phyloP scores from a whole-genome alignment of 1,140 invertebrate species.

The Ganaspis sp. region DNA sequence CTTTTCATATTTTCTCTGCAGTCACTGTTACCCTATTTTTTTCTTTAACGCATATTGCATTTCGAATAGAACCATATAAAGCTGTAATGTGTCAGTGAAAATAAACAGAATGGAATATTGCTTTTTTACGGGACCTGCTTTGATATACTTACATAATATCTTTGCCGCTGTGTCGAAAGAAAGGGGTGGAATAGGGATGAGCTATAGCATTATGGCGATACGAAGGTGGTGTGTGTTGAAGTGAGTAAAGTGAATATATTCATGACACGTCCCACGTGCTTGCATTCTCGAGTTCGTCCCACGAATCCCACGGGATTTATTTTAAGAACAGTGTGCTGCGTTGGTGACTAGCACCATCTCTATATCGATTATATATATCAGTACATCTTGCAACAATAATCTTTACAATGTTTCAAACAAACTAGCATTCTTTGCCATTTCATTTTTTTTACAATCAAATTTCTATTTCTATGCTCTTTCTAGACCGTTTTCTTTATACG shows the following conservation, averaged over 20 bases:
- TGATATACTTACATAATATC: not conserved
- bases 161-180: not conserved
- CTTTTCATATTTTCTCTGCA: too few relatives aligned
- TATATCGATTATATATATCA: constrained; percentile 45
- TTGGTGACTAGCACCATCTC: constrained; percentile 41
- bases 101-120: too few relatives aligned
- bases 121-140: too few relatives aligned
- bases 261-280: constrained; percentile 66
- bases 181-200: not conserved
- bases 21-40: too few relatives aligned
- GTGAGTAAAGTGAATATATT: constrained; percentile 55
- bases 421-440: constrained; percentile 3
- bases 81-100: too few relatives aligned
- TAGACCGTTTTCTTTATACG: too few relatives aligned
- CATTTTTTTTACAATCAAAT: too few relatives aligned
- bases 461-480: too few relatives aligned
- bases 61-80: too few relatives aligned
- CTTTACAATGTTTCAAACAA: constrained; percentile 24
- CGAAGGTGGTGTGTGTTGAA: constrained; percentile 4
- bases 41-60: too few relatives aligned
- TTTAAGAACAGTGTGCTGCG: constrained; percentile 69
- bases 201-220: constrained; percentile 3
- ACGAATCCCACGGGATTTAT: constrained; percentile 71
- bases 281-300: constrained; percentile 64
- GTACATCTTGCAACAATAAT: not conserved